Percentiles rank a stretch among this genome's conserved stretches.
phyloP scores from a whole-genome alignment of 2,113 vertebrate species.

The Hippocampus mohnikei region DNA sequence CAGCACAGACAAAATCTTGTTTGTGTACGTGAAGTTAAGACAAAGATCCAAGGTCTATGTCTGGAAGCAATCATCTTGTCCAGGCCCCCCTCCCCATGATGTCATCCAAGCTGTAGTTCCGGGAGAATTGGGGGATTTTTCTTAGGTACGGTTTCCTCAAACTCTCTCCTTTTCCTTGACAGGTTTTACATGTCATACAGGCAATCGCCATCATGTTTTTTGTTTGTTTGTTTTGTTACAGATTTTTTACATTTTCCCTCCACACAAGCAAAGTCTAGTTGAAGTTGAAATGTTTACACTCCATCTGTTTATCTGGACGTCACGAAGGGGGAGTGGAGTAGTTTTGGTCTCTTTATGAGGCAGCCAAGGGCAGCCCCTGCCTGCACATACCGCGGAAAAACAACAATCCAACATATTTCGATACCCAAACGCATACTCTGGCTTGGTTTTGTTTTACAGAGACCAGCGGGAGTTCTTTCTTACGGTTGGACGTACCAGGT shows the following conservation, averaged over 20 bases:
- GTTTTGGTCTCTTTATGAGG: constrained; percentile 42
- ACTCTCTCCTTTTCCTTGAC: constrained; percentile 1
- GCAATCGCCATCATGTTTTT: background rate
- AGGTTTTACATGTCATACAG: background rate
- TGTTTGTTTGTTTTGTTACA: background rate
- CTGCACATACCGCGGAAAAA: constrained; percentile 49
- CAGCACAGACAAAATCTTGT: background rate
- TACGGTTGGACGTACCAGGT: background rate
- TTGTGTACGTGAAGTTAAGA: constrained; percentile 47
- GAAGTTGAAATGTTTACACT: constrained; percentile 15
- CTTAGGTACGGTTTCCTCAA: constrained; percentile 37
- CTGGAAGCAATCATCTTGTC: constrained; percentile 75
- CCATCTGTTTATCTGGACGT: background rate
- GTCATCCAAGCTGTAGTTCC: constrained; percentile 59
- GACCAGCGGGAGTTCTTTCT: background rate
- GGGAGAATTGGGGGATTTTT: constrained; percentile 43
- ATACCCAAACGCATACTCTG: constrained; percentile 5
- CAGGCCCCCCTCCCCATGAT: constrained; percentile 67
- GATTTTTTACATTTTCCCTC: background rate
- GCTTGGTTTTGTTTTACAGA: constrained; percentile 6
- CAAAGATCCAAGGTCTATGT: constrained; percentile 62
- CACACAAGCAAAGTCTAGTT: background rate
- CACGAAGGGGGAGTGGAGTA: constrained; percentile 31
- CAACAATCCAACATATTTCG: constrained; percentile 42
- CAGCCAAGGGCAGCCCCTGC: constrained; percentile 42